Base-by-base conservation (phyloP, 2,888 invertebrate species). In the Mythimna vitellina region DNA sequence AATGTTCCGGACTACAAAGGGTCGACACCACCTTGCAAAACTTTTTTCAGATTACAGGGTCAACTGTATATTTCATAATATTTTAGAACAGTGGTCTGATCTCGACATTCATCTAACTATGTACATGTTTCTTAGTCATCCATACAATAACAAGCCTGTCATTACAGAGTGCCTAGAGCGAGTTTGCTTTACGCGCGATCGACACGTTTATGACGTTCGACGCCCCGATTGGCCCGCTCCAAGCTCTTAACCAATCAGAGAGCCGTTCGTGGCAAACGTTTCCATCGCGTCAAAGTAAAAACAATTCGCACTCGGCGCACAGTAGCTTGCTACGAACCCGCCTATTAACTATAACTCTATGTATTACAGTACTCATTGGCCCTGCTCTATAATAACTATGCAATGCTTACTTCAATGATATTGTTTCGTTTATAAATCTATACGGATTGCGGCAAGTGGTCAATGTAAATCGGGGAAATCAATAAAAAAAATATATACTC, bases 291-390 rank as follows among this genome's bases (percentile, higher is more conserved):
- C 12, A 10, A 42, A 14, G 42, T 42, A 42, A 42, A 42, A 42
- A 12, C 14, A 42, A 14, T 14, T 42, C 42, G 14, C 42, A 42
- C 14, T 3, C 12, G 14, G 14, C 38, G 14, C 42, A 14, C 42
- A 89, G 88, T 89, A 88, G 86, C 89, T 89, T 87, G 82, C 88
- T 86, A 82, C 84, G 85, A 85, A 84, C 83, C 84, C 83, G 72
- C 81, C 80, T 85, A 86, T 70, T 73, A 68, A 80, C 72, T 76
- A 87, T 81, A 77, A 82, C 83, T 84, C 81, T 86, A 86, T 86
- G 84, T 87, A 83, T 86, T 90, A 90, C 87, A 89, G 90, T 91
- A 90, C 87, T 91, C 90, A 91, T 91, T 91, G 91, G 92, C 92
- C 92, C 92, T 89, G 90, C 85, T 86, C 87, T 88, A 89, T 83